Base-by-base conservation (phyloP, 2,797 vertebrate genomes). In the Leuciscus waleckii region DNA sequence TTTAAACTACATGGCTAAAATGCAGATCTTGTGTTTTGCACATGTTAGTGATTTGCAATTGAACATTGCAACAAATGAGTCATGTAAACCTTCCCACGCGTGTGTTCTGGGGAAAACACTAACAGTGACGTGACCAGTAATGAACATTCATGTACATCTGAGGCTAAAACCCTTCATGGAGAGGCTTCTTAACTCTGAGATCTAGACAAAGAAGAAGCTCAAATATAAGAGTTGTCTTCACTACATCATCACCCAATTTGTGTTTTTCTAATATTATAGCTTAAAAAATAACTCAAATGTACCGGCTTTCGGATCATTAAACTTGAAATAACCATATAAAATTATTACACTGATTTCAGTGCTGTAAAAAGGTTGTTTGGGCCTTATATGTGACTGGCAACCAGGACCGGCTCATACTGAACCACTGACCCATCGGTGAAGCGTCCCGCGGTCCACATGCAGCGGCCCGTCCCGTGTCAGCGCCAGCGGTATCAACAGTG, bases 1-100 rank as follows among this genome's bases (percentile, higher is more conserved):
- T 85, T 79, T 88, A 56, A 83, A 26, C 37, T n/a, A 23, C 37
- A 23, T 26, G 14, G 37, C 14, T 39, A 14, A 65, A 43, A 7
- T 32, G 17, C 3, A 11, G 17, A 26, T 58, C 35, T 77, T 61
- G 8, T 79, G 7, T 29, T 46, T 26, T 13, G n/a, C 13, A 61
- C 61, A 79, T 3, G 16, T 29, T 1, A 11, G 21, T 9, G 41
- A 46, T 35, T 41, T 26, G 23, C 11, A n/a, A 39, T 26, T 58
- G 16, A 54, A 76, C 49, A 35, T 26, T 5, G 35, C 35, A 35
- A 4, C 23, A 43, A 13, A 29, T 4, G 6, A 46, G 19, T 67
- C 39, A 65, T 14, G 39, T 56, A 37, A 35, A 54, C 29, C 51
- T 56, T 35, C 13, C 17, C 73, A 37, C 16, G 4, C 16, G 4